Evolutionary conservation across 2,888 invertebrate genomes (phyloP).

Genomic region (Drosophila buzzatii): DNA sequence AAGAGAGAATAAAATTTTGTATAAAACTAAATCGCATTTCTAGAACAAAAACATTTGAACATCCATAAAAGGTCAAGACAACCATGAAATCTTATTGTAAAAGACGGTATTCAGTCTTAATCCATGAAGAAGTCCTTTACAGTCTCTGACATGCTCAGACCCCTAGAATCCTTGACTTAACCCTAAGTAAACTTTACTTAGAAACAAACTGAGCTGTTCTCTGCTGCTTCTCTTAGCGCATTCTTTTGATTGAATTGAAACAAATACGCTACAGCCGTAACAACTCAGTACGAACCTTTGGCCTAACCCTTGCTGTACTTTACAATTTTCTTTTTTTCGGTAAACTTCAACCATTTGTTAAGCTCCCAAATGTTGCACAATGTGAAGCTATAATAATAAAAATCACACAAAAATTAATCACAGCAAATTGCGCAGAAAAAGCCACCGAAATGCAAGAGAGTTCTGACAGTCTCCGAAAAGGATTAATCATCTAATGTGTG

Average conservation of each 20-base stretch:
- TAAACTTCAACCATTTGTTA: slow-evolving; percentile 59
- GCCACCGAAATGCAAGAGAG: slow-evolving; percentile 57
- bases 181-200: neutral
- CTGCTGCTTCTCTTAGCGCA: too few relatives aligned
- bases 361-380: slow-evolving; percentile 59
- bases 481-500: slow-evolving; percentile 74
- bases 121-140: neutral
- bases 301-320: slow-evolving; percentile 35
- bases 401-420: slow-evolving; percentile 77
- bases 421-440: slow-evolving; percentile 80
- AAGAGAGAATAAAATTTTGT: too few relatives aligned
- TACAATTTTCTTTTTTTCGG: neutral
- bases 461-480: slow-evolving; percentile 64
- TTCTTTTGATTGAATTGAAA: neutral
- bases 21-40: too few relatives aligned
- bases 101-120: too few relatives aligned
- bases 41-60: too few relatives aligned
- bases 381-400: slow-evolving; percentile 28
- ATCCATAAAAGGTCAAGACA: neutral
- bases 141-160: neutral
- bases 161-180: neutral
- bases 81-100: neutral
- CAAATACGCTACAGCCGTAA: slow-evolving; percentile 1
- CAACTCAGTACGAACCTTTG: slow-evolving; percentile 6
- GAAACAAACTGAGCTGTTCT: neutral